phyloP scores from a whole-genome alignment of 2,888 invertebrate species.

The Gari tellinella region DNA sequence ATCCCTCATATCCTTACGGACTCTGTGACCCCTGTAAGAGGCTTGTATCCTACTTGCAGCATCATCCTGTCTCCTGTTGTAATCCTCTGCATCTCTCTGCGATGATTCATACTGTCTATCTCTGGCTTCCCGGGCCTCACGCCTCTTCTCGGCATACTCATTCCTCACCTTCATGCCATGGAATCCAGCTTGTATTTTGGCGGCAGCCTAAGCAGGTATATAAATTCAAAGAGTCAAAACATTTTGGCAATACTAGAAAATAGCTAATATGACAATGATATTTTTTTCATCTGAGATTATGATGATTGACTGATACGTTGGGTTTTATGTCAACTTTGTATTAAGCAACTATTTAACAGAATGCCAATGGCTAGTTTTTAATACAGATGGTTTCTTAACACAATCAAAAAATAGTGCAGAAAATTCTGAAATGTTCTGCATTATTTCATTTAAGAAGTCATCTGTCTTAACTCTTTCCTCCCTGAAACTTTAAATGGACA shows the following conservation, averaged over 20 bases:
- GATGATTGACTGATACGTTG: too few species aligned
- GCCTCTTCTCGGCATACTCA: conserved; percentile 7
- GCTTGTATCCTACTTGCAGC: conserved; percentile 47
- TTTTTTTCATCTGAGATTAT: too few species aligned
- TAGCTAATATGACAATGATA: too few species aligned
- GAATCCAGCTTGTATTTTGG: conserved; percentile 46
- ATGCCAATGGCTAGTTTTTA: too few species aligned
- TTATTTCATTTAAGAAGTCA: too few species aligned
- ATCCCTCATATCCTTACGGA: conserved; percentile 16
- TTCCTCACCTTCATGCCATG: conserved; percentile 34
- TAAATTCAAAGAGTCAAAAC: conserved; percentile 25
- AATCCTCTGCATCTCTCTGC: not conserved
- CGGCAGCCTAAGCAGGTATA: conserved; percentile 43
- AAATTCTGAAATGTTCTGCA: too few species aligned
- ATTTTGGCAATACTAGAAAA: conserved; percentile 52
- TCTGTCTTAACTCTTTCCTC: too few species aligned
- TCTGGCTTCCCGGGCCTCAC: conserved; percentile 4
- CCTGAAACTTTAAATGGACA: too few species aligned
- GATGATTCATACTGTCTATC: conserved; percentile 4
- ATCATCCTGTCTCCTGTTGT: conserved; percentile 7
- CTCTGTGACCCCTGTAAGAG: conserved; percentile 40
- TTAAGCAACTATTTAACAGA: too few species aligned
- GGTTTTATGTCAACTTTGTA: too few species aligned
- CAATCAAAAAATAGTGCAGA: too few species aligned
- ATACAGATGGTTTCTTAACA: too few species aligned